A percentile compares a stretch with the other conserved stretches of the same genome.
These are phyloP conservation scores for Mimachlamys varia DNA, from an alignment of 2,888 invertebrate species.

Conservation along the genomic window DNA sequence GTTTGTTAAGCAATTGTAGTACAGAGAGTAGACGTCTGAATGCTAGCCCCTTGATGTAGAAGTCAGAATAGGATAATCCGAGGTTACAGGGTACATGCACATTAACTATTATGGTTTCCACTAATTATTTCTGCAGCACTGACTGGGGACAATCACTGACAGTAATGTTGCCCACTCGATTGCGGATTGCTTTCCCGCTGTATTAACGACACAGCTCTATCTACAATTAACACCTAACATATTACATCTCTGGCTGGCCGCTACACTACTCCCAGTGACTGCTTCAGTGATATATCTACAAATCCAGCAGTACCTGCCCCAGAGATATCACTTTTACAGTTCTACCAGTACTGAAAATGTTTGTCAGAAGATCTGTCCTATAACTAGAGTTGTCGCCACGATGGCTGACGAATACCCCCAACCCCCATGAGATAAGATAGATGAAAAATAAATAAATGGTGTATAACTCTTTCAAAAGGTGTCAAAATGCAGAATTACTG, in stretches of 20 bases:
- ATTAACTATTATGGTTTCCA: neutral
- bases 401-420: no score
- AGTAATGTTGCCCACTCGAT: neutral
- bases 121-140: neutral
- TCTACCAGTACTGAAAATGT: no score
- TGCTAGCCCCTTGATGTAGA: neutral
- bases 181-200: neutral
- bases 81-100: neutral
- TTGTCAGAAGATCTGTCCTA: no score
- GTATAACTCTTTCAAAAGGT: no score
- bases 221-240: constrained; percentile 16
- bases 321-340: no score
- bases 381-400: no score
- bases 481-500: no score
- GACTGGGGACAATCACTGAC: neutral
- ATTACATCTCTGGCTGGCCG: neutral
- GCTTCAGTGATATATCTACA: no score
- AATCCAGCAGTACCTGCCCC: no score
- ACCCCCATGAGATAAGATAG: no score
- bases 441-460: no score
- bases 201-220: neutral
- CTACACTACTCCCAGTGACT: neutral
- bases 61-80: neutral
- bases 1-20: neutral
- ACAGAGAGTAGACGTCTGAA: neutral